phyloP scores from a whole-genome alignment of 2,113 vertebrate genomes.

The Oxyruncus cristatus region DNA sequence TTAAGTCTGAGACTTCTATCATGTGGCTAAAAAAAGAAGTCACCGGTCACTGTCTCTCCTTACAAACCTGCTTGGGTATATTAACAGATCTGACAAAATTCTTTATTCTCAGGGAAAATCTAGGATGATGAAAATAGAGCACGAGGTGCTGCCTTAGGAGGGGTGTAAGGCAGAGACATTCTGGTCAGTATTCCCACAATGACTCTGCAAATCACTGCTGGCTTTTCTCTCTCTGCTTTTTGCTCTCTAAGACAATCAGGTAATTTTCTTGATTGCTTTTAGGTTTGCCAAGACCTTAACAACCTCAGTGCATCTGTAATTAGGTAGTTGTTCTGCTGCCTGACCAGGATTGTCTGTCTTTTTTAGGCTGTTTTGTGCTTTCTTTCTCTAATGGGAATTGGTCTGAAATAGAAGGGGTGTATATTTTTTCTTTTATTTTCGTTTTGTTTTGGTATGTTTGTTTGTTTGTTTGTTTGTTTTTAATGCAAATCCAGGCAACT shows the following conservation, averaged over 20 bases:
- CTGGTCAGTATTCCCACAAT: neutral
- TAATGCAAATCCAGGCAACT: neutral
- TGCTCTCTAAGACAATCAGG: neutral
- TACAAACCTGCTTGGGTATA: neutral
- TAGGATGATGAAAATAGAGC: neutral
- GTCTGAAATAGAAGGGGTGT: no score
- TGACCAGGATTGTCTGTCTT: neutral
- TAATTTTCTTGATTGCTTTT: neutral
- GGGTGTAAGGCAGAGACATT: neutral
- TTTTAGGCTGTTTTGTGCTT: neutral
- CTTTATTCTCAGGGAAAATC: neutral
- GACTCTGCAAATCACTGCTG: neutral
- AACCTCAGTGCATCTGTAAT: neutral
- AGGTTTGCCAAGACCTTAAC: neutral
- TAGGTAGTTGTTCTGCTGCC: neutral
- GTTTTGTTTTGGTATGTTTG: neutral
- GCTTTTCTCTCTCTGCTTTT: neutral
- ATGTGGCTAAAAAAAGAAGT: neutral
- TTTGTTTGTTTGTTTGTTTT: neutral
- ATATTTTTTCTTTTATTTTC: fast-evolving
- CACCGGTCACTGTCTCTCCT: neutral
- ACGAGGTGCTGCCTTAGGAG: neutral
- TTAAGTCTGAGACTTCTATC: neutral
- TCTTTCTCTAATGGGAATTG: neutral
- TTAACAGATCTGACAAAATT: neutral